Percentiles rank a stretch among this genome's conserved stretches.
These are phyloP conservation scores for Lepus townsendii DNA, from an alignment of 2,797 vertebrate genomes.

Conservation along the genomic window DNA sequence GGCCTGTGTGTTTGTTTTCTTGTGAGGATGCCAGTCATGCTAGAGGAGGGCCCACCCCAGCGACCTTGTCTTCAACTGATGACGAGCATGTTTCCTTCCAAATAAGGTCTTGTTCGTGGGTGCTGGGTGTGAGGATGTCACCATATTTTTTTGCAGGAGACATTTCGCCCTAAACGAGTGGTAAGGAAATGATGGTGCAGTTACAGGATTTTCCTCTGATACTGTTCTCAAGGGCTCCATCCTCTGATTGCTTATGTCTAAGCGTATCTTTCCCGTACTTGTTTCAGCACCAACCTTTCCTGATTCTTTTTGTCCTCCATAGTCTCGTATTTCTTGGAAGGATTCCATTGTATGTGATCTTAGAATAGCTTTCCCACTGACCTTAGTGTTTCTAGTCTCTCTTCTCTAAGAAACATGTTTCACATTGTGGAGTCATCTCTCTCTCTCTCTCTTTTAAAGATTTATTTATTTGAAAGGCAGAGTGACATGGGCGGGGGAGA, in stretches of 20 bases:
- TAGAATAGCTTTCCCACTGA: not conserved
- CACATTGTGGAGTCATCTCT: not conserved
- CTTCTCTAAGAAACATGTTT: not conserved
- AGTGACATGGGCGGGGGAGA: no score
- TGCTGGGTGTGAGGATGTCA: not conserved
- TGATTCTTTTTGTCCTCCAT: not conserved
- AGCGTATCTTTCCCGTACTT: not conserved
- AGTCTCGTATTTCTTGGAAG: not conserved
- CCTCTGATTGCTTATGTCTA: not conserved
- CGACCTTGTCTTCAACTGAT: not conserved
- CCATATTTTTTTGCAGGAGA: not conserved
- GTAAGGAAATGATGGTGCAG: not conserved
- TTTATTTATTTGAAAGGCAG: no score
- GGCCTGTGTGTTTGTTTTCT: not conserved
- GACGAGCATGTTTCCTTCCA: not conserved
- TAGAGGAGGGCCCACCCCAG: not conserved
- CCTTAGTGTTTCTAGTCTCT: not conserved
- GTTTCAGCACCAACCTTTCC: not conserved
- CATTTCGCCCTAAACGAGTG: not conserved
- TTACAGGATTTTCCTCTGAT: not conserved
- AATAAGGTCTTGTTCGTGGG: not conserved
- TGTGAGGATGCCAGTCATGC: not conserved
- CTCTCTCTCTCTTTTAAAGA: not conserved
- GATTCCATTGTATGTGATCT: not conserved
- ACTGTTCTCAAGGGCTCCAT: not conserved